Evolutionary conservation across 2,888 invertebrate species (phyloP), one percentile per base, ranked within the genome.

Genomic region (Xestoiulus laeticollis): DNA sequence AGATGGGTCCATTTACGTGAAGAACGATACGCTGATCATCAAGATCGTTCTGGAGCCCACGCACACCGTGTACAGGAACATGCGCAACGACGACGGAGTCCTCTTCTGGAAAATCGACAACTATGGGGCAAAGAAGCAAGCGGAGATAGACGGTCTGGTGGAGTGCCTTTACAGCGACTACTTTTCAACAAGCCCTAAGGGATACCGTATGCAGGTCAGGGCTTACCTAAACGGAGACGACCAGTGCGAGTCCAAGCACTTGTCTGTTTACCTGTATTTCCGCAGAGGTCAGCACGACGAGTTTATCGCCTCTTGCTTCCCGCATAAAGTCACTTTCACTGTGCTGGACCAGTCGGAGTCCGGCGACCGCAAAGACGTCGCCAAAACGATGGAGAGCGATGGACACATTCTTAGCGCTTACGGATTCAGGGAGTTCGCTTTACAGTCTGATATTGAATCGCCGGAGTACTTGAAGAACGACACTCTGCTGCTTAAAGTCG

Each of bases 141-240:
- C n/a, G 10, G 38, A 85, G 26, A 19, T 85, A 4, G 33, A 85
- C 0, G 85, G 85, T n/a, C 22, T 38, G 8, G 38, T 85, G 19
- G n/a, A 38, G 1, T 38, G 38, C 5, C 22, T 19, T 10, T 22
- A 26, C 38, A 85, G 85, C 26, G 85, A 85, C n/a, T 85, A 85
- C 26, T 85, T 85, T 22, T 85, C n/a, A 12, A 43, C 38, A 14
- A 38, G 85, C 44, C n/a, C 38, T 26, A 44, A 44, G 38, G 85
- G 85, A 19, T 85, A 85, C 85, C n/a, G 85, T 0, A 85, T 85
- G 85, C 85, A 85, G 30, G 30, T 78, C 30, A 30, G 78, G 30
- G 30, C 30, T 10, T 78, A 30, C 32, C 14, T 82, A n/a, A 82
- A 26, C 32, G 82, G 82, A 32, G 38, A 84, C 10, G 33, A 43